Evolutionary conservation across 1,140 invertebrate species (phyloP).

Genomic region (Drosophila nasuta): DNA sequence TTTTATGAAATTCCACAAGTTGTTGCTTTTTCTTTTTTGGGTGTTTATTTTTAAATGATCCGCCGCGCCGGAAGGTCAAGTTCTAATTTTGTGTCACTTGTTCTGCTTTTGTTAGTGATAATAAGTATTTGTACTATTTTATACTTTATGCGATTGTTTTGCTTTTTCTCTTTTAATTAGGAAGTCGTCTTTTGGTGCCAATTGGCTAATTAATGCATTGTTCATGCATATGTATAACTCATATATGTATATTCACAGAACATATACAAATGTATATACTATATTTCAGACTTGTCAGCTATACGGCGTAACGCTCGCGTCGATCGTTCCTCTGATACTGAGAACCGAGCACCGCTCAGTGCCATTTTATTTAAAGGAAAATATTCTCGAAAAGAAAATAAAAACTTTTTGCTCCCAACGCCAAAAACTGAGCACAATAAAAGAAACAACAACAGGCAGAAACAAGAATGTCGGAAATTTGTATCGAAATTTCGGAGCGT

Average conservation of each 20-base stretch:
- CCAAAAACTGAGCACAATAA: background rate
- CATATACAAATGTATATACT: conserved; percentile 30
- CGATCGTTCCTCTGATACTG: conserved; percentile 73
- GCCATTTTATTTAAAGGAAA: conserved; percentile 63
- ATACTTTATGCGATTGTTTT: conserved; percentile 27
- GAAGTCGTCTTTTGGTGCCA: conserved; percentile 51
- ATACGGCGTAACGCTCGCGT: conserved; percentile 67
- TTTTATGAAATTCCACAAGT: conserved; percentile 34
- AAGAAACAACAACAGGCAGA: conserved; percentile 9
- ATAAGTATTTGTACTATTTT: conserved; percentile 23
- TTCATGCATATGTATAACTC: conserved; percentile 21
- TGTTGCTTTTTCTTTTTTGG: conserved; percentile 9
- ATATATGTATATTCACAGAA: conserved; percentile 37
- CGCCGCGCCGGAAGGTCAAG: conserved; percentile 53
- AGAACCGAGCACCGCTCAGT: conserved; percentile 51
- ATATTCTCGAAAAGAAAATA: conserved; percentile 67
- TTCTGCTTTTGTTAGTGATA: background rate
- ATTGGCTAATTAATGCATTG: conserved; percentile 51
- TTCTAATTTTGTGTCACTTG: conserved; percentile 41
- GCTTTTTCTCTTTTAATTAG: conserved; percentile 50
- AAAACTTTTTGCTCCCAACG: conserved; percentile 25
- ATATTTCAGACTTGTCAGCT: conserved; percentile 45
- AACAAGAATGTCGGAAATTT: conserved; percentile 24
- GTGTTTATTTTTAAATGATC: conserved; percentile 16
- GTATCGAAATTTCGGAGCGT: conserved; percentile 47